phyloP scores from a whole-genome alignment of 2,113 vertebrate species.

The Megalops atlanticus region DNA sequence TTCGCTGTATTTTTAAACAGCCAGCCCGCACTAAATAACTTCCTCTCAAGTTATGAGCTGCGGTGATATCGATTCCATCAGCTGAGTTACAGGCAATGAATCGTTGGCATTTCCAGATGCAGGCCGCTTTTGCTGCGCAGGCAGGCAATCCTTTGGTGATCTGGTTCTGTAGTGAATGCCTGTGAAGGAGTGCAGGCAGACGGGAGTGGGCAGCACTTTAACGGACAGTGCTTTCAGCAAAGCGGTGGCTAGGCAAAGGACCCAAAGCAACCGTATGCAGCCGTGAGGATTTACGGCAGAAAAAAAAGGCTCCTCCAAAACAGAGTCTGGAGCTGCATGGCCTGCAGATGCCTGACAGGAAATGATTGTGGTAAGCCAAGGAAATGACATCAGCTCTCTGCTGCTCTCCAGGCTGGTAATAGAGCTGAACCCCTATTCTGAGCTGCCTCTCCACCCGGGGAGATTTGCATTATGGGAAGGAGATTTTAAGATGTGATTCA shows the following conservation, averaged over 20 bases:
- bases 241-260: not conserved
- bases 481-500: not conserved
- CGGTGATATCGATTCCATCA: no score
- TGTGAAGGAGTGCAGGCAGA: not conserved
- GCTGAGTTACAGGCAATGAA: not conserved
- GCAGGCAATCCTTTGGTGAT: not conserved
- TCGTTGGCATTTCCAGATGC: not conserved
- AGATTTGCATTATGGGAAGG: not conserved
- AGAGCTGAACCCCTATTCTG: not conserved
- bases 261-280: conserved; percentile 38
- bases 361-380: conserved; percentile 69
- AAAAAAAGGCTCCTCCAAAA: conserved; percentile 33
- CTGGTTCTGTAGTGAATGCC: not conserved
- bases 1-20: not conserved
- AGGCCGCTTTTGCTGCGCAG: not conserved
- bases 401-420: conserved; percentile 24
- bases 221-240: not conserved
- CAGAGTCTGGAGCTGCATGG: conserved; percentile 63
- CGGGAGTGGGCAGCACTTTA: not conserved
- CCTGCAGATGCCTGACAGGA: conserved; percentile 68
- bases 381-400: conserved; percentile 57
- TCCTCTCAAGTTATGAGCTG: no score
- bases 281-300: conserved; percentile 37
- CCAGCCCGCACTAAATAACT: not conserved
- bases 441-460: not conserved